Conservation (phyloP, 2,797 vertebrate genomes). For the Gambelia wislizenii region DNA sequence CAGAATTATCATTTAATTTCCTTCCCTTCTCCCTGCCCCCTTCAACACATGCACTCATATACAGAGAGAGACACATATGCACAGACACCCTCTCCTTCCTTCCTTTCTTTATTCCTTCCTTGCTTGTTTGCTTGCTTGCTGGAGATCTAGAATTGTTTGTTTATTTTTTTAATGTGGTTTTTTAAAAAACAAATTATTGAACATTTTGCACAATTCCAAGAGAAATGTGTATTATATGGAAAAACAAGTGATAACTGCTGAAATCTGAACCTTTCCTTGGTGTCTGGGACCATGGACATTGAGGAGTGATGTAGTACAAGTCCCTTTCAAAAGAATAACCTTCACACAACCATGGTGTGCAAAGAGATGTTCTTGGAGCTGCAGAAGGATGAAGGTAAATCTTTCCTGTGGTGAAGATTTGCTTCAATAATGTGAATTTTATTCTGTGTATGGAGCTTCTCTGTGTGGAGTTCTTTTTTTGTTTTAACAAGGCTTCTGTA, state of each 20-base stretch:
- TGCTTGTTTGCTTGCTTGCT: background rate
- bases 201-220: slow-evolving; percentile 36
- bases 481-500: background rate
- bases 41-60: too few relatives aligned
- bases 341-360: too few relatives aligned
- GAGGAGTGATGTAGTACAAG: background rate
- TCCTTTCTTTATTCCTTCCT: too few relatives aligned
- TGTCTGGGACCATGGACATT: background rate
- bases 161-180: background rate
- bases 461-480: background rate
- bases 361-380: background rate
- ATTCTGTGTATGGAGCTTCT: background rate
- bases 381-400: background rate
- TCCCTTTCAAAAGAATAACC: background rate
- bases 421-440: background rate
- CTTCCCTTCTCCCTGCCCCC: background rate
- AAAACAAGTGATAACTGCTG: background rate
- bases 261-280: background rate
- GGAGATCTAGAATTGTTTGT: background rate
- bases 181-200: background rate
- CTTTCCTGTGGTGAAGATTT: background rate
- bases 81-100: too few relatives aligned
- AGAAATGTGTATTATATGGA: background rate
- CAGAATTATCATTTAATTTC: slow-evolving; percentile 17
- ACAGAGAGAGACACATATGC: too few relatives aligned